These are phyloP conservation scores for Taeniopygia guttata DNA, from an alignment of 2,797 vertebrate species.

Conservation along the genomic window DNA sequence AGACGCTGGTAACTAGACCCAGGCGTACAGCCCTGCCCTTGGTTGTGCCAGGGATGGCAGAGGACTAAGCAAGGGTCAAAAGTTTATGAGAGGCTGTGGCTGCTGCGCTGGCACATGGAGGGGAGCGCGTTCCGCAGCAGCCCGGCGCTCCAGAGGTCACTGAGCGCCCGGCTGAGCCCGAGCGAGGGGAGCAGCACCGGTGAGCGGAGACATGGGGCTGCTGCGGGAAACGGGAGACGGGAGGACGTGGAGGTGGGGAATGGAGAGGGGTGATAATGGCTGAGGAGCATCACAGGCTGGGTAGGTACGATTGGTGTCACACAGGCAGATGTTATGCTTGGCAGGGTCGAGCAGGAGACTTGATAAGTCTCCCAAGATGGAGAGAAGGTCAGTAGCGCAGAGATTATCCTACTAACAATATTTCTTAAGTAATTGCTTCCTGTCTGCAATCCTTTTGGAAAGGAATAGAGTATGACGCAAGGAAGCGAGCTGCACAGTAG, in stretches of 20 bases:
- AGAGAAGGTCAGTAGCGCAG: background rate
- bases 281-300: background rate
- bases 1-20: background rate
- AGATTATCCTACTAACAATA: background rate
- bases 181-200: background rate
- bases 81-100: background rate
- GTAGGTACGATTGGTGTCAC: background rate
- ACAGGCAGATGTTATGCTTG: background rate
- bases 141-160: background rate
- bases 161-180: background rate
- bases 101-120: background rate
- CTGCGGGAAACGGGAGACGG: background rate
- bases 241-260: accelerated
- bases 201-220: accelerated
- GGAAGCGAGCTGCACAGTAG: background rate
- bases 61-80: background rate
- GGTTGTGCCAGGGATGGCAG: background rate
- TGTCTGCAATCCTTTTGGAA: background rate
- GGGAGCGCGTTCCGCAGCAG: background rate
- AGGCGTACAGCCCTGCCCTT: background rate
- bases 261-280: background rate
- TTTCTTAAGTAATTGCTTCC: background rate
- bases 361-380: background rate
- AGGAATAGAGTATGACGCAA: background rate
- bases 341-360: background rate